These are phyloP conservation scores for Charaxes varanes DNA, from an alignment of 1,140 invertebrate species.

Conservation along the genomic window DNA sequence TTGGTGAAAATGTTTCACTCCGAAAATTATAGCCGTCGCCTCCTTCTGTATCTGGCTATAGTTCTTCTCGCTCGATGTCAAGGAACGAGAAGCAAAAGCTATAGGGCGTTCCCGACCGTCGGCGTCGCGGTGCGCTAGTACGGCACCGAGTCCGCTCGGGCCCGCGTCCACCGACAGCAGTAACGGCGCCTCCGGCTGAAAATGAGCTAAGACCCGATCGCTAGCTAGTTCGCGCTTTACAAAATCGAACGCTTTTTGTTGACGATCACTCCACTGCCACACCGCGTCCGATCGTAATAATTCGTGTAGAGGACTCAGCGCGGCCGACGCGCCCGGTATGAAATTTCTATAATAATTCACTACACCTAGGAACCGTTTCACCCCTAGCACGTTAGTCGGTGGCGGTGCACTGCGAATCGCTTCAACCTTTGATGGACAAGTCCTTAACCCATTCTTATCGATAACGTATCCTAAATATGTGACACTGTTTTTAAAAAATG, in stretches of 20 bases:
- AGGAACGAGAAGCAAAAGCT: constrained; percentile 55
- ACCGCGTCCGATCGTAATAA: constrained; percentile 25
- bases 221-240: constrained; percentile 31
- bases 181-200: constrained; percentile 40
- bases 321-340: constrained; percentile 37
- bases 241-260: constrained; percentile 25
- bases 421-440: constrained; percentile 46
- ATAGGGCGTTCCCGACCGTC: constrained; percentile 43
- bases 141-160: constrained; percentile 32
- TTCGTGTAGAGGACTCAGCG: constrained; percentile 39
- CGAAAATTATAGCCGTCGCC: constrained; percentile 66
- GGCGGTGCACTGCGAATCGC: constrained; percentile 36
- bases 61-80: constrained; percentile 56
- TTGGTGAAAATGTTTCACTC: constrained; percentile 52
- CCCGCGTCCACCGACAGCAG: constrained; percentile 40
- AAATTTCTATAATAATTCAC: constrained; percentile 59
- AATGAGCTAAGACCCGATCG: constrained; percentile 47
- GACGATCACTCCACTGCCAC: constrained; percentile 26
- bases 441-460: constrained; percentile 33
- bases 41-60: constrained; percentile 71
- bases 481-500: constrained; percentile 40
- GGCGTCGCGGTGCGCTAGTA: constrained; percentile 29
- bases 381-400: constrained; percentile 42
- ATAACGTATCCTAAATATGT: constrained; percentile 53
- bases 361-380: constrained; percentile 64